phyloP scores from a whole-genome alignment of 2,113 vertebrate genomes.

The Spermophilus dauricus region DNA sequence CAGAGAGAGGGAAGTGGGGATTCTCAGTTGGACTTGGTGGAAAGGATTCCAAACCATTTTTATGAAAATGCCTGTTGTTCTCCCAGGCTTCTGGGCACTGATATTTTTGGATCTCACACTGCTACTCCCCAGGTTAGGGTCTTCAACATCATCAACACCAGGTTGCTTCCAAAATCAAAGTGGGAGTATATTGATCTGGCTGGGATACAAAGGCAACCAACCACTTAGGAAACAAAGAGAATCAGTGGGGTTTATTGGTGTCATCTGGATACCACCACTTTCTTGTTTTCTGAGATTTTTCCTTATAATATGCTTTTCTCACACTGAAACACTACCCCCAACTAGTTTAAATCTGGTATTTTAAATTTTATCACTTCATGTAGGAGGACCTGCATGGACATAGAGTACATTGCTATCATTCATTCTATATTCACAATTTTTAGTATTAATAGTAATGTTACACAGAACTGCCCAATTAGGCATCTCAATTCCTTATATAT shows the following conservation, averaged over 20 bases:
- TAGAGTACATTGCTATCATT: not conserved
- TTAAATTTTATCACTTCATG: not conserved
- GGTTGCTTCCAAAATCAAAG: slow-evolving; percentile 46
- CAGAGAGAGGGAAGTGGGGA: not conserved
- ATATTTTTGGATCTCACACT: not conserved
- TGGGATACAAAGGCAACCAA: not conserved
- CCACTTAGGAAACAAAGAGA: not conserved
- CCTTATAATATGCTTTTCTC: not conserved
- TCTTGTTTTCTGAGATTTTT: not conserved
- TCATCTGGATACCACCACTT: not conserved
- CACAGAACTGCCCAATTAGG: not conserved
- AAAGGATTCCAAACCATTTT: not conserved
- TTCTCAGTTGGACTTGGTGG: not conserved
- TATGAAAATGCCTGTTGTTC: not conserved
- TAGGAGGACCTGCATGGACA: not conserved
- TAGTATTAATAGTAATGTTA: not conserved
- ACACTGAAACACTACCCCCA: not conserved
- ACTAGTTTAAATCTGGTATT: not conserved
- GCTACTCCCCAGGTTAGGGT: not conserved
- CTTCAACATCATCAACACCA: not conserved
- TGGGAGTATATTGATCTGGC: not conserved
- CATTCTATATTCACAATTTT: not conserved
- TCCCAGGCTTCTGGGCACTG: not conserved
- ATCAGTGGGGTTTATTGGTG: not conserved
- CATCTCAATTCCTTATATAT: not conserved